phyloP scores from a whole-genome alignment of 2,797 vertebrate species.

The Epinephelus coioides region DNA sequence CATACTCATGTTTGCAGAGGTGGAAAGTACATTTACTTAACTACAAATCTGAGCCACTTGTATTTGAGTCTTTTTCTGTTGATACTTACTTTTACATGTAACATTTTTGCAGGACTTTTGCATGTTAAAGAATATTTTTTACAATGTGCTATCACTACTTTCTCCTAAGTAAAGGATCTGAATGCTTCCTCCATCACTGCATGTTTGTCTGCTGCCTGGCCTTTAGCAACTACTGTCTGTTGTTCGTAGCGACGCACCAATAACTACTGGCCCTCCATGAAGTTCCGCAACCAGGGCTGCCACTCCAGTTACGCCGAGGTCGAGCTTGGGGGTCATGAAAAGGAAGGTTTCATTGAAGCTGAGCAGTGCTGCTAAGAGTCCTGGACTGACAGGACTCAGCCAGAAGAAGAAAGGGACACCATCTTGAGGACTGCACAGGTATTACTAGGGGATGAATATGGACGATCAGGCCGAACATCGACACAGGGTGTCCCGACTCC shows the following conservation, averaged over 20 bases:
- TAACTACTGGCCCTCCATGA: constrained; percentile 96
- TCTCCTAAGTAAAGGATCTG: neutral
- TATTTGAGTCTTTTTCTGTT: no score
- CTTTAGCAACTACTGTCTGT: constrained; percentile 31
- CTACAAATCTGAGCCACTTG: no score
- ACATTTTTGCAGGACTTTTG: neutral
- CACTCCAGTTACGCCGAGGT: constrained; percentile 92
- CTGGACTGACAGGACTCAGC: constrained; percentile 47
- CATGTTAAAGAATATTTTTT: neutral
- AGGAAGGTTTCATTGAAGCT: constrained; percentile 94
- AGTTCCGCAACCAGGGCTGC: constrained; percentile 91
- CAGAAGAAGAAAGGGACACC: constrained; percentile 51
- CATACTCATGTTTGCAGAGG: no score
- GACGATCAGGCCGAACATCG: constrained; percentile 44
- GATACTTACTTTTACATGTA: no score
- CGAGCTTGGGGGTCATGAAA: constrained; percentile 91
- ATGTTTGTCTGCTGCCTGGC: neutral
- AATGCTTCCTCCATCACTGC: neutral
- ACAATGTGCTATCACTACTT: neutral
- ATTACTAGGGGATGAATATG: constrained; percentile 45
- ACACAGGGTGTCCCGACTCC: constrained; percentile 54
- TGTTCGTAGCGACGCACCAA: constrained; percentile 88
- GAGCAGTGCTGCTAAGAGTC: constrained; percentile 91
- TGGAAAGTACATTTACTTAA: no score
- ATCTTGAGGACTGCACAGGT: constrained; percentile 50